phyloP scores from a whole-genome alignment of 2,888 invertebrate genomes.

The Lydus trimaculatus region DNA sequence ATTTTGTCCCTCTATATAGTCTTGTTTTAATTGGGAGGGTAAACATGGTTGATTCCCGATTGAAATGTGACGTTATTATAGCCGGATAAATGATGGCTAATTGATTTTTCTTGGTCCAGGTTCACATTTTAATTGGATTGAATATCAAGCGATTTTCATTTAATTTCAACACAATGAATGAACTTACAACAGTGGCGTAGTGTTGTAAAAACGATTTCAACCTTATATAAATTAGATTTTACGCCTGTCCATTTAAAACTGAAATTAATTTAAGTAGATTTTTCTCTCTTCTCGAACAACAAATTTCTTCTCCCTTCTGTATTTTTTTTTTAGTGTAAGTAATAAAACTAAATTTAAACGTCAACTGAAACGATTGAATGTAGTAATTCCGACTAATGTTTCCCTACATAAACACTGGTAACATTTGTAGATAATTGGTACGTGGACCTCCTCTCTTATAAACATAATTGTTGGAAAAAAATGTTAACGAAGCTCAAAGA shows the following conservation, averaged over 20 bases:
- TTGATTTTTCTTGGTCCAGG: conserved; percentile 15
- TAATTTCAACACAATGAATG: not conserved
- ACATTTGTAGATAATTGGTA: conserved; percentile 34
- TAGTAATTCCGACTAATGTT: conserved; percentile 25
- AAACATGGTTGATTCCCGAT: conserved; percentile 10
- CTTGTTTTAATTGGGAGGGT: conserved; percentile 14
- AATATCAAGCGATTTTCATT: not conserved
- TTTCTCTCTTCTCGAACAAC: not conserved
- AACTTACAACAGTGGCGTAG: not conserved
- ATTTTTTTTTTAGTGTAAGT: not conserved
- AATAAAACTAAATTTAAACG: conserved; percentile 33
- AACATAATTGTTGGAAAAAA: conserved; percentile 33
- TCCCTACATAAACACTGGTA: conserved; percentile 29
- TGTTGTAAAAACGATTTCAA: not conserved
- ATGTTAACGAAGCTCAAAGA: conserved; percentile 34
- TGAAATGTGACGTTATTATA: conserved; percentile 14
- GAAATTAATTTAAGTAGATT: not conserved
- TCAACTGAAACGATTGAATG: conserved; percentile 24
- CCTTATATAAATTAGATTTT: conserved; percentile 4
- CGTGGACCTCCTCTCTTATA: conserved; percentile 11
- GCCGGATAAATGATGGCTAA: conserved; percentile 16
- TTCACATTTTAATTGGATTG: conserved; percentile 16
- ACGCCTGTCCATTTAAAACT: not conserved
- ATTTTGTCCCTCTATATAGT: not conserved
- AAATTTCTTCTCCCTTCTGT: not conserved